Base-by-base conservation (phyloP, 2,113 vertebrate species). In the Dolichotis patagonum region DNA sequence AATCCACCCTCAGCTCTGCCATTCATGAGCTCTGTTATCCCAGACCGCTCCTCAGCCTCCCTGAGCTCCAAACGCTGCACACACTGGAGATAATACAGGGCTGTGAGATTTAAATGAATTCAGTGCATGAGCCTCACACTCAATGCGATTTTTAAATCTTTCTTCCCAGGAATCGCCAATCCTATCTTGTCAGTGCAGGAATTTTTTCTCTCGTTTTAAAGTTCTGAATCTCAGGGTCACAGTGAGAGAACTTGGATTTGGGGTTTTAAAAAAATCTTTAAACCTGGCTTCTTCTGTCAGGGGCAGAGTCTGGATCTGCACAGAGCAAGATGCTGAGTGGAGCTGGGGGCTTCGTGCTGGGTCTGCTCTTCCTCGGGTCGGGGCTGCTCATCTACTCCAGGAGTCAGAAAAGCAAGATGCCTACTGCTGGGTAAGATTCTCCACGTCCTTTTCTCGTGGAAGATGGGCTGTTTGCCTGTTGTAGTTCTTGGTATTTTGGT, bases 101-200 rank as follows among this genome's bases (percentile, higher is more conserved):
- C 0, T 20, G n/a, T 19, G 52, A 14, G 30, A 16, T 65, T 65
- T 52, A 5, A 63, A 1, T 43, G 63, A 67, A 4, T 46, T 78
- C 16, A 71, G 0, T 35, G 1, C 0, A 9, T 26, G 43, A 43
- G 43, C 0, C 0, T 38, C 46, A 4, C 32, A 22, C 1, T 7
- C 30, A 8, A 0, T 35, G 32, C n/a, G 9, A 54, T 52, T 77
- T 89, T 95, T 75, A 30, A 4, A 32, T 13, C 0, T 65, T 0
- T 38, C n/a, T 16, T 14, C 16, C 46, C 1, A 30, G 65, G 69
- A 65, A 65, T 65, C 60, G 0, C 3, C 1, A 12, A 0, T 35
- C 88, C 2, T 46, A 0, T 0, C 4, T 0, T 6, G 49, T 35
- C 11, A 0, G 1, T 5, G 22, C 0, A 80, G 10, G 6, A 5